phyloP scores from a whole-genome alignment of 2,888 invertebrate genomes.

The Amphimallon solstitiale region DNA sequence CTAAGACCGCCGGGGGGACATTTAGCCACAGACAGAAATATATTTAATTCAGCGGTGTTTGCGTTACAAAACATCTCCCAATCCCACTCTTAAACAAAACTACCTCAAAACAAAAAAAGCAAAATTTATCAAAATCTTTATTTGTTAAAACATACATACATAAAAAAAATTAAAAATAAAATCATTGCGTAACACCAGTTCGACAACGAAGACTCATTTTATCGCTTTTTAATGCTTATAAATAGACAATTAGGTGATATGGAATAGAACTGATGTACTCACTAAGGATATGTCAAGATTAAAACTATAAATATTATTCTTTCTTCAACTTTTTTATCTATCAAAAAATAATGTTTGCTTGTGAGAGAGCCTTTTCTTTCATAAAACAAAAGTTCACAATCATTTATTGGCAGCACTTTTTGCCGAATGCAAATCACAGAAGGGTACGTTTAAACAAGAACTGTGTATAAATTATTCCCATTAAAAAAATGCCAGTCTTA shows the following conservation, averaged over 20 bases:
- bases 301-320: background rate
- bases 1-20: too few relatives aligned
- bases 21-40: too few relatives aligned
- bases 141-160: slow-evolving; percentile 24
- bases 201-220: background rate
- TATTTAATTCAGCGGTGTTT: too few relatives aligned
- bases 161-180: slow-evolving; percentile 33
- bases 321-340: background rate
- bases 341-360: background rate
- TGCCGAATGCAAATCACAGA: slow-evolving; percentile 48
- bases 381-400: slow-evolving; percentile 9
- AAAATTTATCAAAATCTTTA: slow-evolving; percentile 17
- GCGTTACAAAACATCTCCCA: too few relatives aligned
- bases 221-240: background rate
- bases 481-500: background rate
- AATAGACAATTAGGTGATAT: background rate
- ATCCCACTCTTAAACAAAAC: too few relatives aligned
- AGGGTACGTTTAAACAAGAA: slow-evolving; percentile 22
- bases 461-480: background rate
- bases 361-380: too few relatives aligned
- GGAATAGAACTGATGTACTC: too few relatives aligned
- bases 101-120: background rate
- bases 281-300: too few relatives aligned
- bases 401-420: slow-evolving; percentile 40
- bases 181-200: background rate